Conservation (phyloP, 2,888 invertebrate species). For the Hydrotaea diabolus region DNA sequence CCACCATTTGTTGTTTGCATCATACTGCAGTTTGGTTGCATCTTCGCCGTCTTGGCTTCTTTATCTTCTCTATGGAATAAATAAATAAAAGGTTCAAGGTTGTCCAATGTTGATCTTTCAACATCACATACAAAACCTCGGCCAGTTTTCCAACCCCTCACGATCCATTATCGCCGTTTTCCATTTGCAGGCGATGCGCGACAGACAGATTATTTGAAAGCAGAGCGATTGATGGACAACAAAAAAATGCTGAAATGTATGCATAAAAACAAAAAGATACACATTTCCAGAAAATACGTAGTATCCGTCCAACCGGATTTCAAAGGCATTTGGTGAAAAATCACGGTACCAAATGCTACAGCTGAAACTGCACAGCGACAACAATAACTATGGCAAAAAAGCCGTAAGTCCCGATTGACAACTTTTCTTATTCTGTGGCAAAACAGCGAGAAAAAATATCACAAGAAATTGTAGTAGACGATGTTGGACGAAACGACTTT, state of each 20-base stretch:
- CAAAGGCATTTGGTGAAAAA: conserved; percentile 60
- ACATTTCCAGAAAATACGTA: conserved; percentile 32
- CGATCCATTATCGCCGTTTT: conserved; percentile 41
- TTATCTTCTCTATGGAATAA: conserved; percentile 23
- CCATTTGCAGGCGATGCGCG: conserved; percentile 21
- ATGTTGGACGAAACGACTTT: conserved; percentile 60
- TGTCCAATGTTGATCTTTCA: conserved; percentile 60
- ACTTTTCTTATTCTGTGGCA: conserved; percentile 68
- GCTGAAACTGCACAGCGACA: conserved; percentile 13
- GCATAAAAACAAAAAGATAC: conserved; percentile 34
- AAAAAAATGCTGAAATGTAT: conserved; percentile 36
- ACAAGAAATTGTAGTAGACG: conserved; percentile 51
- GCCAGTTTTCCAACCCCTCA: conserved; percentile 40
- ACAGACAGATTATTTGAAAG: conserved; percentile 14
- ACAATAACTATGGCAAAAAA: conserved; percentile 55
- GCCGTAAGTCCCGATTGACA: conserved; percentile 68
- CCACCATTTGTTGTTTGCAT: conserved; percentile 44
- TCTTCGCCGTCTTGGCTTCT: neutral
- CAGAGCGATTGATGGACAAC: conserved; percentile 16
- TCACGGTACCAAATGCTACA: conserved; percentile 44
- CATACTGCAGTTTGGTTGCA: conserved; percentile 33
- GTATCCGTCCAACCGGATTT: conserved; percentile 63
- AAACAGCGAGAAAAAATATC: conserved; percentile 45
- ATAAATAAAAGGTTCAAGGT: conserved; percentile 66
- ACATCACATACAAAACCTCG: conserved; percentile 35